Percentiles rank a stretch among this genome's conserved stretches.
These are phyloP conservation scores for Zonotrichia albicollis DNA, from an alignment of 2,797 vertebrate genomes.

Conservation along the genomic window DNA sequence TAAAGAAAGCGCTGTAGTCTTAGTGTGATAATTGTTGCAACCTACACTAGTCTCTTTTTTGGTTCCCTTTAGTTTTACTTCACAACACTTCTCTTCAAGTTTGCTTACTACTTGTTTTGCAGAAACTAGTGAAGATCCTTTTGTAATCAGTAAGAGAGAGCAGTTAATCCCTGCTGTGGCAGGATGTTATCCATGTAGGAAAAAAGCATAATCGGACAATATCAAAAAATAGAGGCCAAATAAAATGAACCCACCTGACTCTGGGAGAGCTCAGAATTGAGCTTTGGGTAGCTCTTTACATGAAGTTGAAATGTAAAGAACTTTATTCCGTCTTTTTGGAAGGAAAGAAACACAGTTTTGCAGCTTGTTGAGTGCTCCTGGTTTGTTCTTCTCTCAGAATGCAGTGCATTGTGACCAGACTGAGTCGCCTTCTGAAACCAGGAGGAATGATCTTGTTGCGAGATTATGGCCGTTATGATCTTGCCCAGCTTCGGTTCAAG, in stretches of 20 bases:
- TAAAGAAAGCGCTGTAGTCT: not conserved
- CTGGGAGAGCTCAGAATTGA: not conserved
- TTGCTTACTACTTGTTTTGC: not conserved
- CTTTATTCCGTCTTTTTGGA: not conserved
- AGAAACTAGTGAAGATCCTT: not conserved
- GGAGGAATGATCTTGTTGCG: slow-evolving; percentile 91
- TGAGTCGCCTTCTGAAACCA: slow-evolving; percentile 87
- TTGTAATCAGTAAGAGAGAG: not conserved
- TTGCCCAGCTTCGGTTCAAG: slow-evolving; percentile 97
- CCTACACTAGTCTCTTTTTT: not conserved
- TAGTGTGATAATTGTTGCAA: not conserved
- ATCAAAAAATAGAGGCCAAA: not conserved
- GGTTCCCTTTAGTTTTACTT: not conserved
- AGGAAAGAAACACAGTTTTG: not conserved
- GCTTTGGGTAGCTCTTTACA: not conserved
- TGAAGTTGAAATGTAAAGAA: not conserved
- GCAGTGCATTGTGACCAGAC: slow-evolving; percentile 81
- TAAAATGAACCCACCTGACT: not conserved
- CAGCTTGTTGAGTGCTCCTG: not conserved
- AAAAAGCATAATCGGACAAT: not conserved
- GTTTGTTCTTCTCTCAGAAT: slow-evolving; percentile 73
- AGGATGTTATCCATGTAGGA: not conserved
- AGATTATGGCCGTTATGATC: slow-evolving; percentile 96
- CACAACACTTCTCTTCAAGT: not conserved
- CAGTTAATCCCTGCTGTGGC: not conserved